Conservation (phyloP, 2,113 vertebrate species). For the Gopherus evgoodei region DNA sequence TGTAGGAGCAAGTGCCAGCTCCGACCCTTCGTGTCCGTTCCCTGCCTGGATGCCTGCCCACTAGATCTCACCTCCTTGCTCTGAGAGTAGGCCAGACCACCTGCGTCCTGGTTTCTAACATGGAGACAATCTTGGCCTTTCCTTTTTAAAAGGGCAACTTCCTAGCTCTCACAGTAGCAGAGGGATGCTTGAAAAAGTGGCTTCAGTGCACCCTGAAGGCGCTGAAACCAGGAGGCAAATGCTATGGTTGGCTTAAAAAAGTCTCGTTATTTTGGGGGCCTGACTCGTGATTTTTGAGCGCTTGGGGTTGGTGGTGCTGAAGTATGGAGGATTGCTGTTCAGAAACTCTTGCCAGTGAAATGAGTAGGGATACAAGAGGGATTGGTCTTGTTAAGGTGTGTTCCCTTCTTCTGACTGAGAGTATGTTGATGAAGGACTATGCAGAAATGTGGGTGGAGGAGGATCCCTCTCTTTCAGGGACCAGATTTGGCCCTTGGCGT, state of each 20-base stretch:
- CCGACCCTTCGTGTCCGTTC: neutral
- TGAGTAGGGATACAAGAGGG: neutral
- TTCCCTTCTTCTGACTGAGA: neutral
- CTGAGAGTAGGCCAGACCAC: no score
- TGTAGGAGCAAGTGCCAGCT: neutral
- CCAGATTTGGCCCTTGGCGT: neutral
- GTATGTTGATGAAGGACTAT: rapidly evolving
- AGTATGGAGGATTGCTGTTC: neutral
- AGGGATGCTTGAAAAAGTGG: neutral
- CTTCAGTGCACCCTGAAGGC: rapidly evolving
- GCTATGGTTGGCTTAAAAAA: neutral
- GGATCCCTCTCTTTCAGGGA: neutral
- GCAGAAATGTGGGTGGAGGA: neutral
- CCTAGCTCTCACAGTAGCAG: neutral
- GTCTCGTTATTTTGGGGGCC: neutral
- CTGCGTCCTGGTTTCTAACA: neutral
- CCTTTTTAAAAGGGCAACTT: neutral
- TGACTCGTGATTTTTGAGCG: neutral
- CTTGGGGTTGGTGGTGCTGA: neutral
- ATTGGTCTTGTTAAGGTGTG: neutral
- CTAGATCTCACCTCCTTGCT: neutral
- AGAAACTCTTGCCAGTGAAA: rapidly evolving
- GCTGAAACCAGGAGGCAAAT: neutral
- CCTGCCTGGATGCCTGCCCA: no score
- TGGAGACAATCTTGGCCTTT: neutral